Conservation (phyloP, 2,888 invertebrate genomes). For the Chrysolina oricalcia region DNA sequence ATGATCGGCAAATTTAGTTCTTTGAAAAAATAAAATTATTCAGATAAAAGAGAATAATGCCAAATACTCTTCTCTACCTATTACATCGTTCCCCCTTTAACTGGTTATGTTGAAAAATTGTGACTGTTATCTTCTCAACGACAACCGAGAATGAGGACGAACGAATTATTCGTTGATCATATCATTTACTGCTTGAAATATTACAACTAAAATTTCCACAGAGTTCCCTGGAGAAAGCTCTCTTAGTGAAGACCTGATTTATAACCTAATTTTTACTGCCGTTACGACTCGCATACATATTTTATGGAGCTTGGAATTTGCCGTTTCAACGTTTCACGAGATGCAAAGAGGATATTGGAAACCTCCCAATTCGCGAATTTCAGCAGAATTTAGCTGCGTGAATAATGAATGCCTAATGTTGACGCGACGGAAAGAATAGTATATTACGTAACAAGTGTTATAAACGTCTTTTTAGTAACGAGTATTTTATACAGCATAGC, state of each 20-base stretch:
- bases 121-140: background rate
- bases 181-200: conserved; percentile 2
- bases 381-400: background rate
- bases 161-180: background rate
- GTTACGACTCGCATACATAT: background rate
- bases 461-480: too few species aligned
- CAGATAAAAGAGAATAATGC: background rate
- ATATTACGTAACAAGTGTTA: too few species aligned
- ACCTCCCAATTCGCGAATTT: background rate
- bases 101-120: background rate
- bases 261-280: background rate
- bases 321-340: background rate
- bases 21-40: too few species aligned
- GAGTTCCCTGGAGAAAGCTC: background rate
- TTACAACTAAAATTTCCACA: background rate
- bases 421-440: background rate
- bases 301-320: conserved; percentile 1
- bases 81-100: background rate
- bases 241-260: background rate
- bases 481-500: too few species aligned
- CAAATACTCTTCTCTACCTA: background rate
- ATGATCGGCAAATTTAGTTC: too few species aligned
- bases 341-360: background rate
- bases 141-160: background rate
- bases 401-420: conserved; percentile 3